Conservation (phyloP, 2,888 invertebrate species). For the Eupithecia exiguata region DNA sequence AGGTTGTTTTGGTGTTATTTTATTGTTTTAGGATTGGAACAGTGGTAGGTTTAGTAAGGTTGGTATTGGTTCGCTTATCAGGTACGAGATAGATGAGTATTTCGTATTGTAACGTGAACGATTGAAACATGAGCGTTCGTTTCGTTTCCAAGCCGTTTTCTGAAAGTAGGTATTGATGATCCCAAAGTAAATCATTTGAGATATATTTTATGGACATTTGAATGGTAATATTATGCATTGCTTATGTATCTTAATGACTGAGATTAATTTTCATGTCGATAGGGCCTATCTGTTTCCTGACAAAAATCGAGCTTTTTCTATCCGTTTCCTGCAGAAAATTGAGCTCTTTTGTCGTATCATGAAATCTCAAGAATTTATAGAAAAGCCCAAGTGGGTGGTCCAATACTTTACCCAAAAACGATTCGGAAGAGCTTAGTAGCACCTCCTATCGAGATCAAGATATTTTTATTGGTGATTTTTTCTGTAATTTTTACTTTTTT, state of each 20-base stretch:
- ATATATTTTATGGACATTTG: too few relatives aligned
- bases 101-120: not conserved
- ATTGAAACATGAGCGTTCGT: too few relatives aligned
- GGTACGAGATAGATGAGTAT: constrained; percentile 24
- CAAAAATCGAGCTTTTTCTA: too few relatives aligned
- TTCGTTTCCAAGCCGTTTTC: not conserved
- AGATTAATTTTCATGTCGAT: not conserved
- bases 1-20: constrained; percentile 38
- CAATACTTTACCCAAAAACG: constrained; percentile 5
- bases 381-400: constrained; percentile 29
- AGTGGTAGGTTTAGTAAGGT: constrained; percentile 23
- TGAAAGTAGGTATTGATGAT: not conserved
- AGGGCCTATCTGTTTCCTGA: too few relatives aligned
- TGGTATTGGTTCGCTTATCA: constrained; percentile 41
- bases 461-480: not conserved
- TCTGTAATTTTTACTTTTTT: not conserved
- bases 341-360: constrained; percentile 6
- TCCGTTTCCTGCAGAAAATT: not conserved
- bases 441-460: not conserved
- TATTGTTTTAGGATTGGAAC: constrained; percentile 34
- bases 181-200: not conserved
- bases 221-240: not conserved
- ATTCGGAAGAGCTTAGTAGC: not conserved
- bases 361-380: constrained; percentile 9
- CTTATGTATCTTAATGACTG: not conserved